Conservation (phyloP, 2,797 vertebrate genomes). For the Delichon dasypus region DNA sequence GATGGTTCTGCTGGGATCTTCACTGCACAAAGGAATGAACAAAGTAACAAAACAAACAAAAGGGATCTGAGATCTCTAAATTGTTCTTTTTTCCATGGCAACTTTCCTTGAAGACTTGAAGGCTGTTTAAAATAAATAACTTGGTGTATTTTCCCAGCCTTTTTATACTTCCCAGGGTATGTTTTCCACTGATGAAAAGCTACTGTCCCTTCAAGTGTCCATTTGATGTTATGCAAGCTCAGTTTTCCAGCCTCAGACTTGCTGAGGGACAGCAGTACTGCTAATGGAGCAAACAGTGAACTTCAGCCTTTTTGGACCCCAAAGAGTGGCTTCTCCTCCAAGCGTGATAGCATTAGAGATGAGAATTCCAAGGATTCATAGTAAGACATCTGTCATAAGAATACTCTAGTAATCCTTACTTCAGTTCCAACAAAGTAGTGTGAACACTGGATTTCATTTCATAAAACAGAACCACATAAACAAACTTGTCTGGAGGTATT, state of each 20-base stretch:
- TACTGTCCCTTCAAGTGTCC: neutral
- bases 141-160: neutral
- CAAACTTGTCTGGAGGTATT: neutral
- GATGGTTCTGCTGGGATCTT: conserved; percentile 2
- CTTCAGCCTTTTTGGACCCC: neutral
- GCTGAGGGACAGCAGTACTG: neutral
- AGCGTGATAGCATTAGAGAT: neutral
- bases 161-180: neutral
- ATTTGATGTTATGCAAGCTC: neutral
- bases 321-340: neutral
- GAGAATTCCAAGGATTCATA: neutral
- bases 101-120: neutral
- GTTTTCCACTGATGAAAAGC: neutral
- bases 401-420: neutral
- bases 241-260: neutral
- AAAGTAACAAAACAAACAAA: neutral
- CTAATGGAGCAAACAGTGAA: neutral
- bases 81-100: neutral
- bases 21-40: neutral
- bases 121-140: neutral
- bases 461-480: fast-evolving
- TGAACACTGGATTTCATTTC: neutral
- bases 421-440: neutral
- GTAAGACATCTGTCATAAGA: neutral
- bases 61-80: neutral